Evolutionary conservation across 1,140 invertebrate genomes (phyloP).

Genomic region (Liolophura sinensis): DNA sequence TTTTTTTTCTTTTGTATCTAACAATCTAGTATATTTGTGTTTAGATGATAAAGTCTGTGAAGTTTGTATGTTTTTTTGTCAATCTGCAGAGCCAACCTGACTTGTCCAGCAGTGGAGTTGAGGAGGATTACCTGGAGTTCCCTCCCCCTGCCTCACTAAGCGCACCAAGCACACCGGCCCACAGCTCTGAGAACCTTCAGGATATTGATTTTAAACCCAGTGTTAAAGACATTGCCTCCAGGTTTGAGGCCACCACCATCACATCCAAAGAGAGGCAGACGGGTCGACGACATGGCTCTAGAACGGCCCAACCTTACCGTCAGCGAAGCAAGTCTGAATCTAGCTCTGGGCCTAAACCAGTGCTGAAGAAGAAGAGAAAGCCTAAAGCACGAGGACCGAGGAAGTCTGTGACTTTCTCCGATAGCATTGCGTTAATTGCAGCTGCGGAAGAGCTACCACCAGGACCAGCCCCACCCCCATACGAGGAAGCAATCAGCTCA

Average conservation of each 20-base stretch:
- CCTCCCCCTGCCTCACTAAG: no score
- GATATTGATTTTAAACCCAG: constrained; percentile 17
- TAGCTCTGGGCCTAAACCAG: constrained; percentile 35
- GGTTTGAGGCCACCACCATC: constrained; percentile 23
- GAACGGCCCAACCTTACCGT: constrained; percentile 10
- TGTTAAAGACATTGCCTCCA: constrained; percentile 35
- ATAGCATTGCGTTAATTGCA: constrained; percentile 30
- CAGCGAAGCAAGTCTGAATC: constrained; percentile 42
- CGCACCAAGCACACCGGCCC: no score
- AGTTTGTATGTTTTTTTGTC: no score
- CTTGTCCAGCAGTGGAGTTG: no score
- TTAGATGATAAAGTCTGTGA: no score
- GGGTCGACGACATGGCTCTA: no score
- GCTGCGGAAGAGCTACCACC: constrained; percentile 9
- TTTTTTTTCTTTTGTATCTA: no score
- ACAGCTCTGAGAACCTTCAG: no score
- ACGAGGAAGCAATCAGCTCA: constrained; percentile 22
- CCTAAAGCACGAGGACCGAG: constrained; percentile 21
- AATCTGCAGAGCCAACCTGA: no score
- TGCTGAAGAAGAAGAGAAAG: constrained; percentile 35
- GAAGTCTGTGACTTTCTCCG: constrained; percentile 44
- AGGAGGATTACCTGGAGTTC: no score
- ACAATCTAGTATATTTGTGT: no score
- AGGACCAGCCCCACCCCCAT: constrained; percentile 14
- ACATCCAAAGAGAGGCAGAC: no score